Evolutionary conservation across 2,113 vertebrate genomes (phyloP).

Genomic region (Ctenodactylus gundi): DNA sequence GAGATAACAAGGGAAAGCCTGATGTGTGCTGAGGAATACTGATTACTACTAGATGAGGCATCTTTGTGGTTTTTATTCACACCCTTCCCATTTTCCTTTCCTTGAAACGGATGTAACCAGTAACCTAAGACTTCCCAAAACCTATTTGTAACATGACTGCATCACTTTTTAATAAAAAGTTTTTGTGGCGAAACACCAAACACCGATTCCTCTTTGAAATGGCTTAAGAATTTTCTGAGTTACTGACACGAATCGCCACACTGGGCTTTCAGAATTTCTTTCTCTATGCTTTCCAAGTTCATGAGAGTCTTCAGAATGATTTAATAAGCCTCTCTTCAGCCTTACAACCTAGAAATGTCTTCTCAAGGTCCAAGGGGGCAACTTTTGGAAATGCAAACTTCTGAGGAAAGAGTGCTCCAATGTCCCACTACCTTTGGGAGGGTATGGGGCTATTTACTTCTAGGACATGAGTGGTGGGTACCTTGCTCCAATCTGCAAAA

Average conservation of each 20-base stretch:
- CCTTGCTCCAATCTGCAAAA: background rate
- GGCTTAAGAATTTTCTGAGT: no score
- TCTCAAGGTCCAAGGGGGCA: background rate
- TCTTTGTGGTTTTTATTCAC: constrained; percentile 13
- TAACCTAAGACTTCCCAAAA: constrained; percentile 37
- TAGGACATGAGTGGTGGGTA: background rate
- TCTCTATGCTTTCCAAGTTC: background rate
- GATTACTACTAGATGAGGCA: background rate
- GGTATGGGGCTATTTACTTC: background rate
- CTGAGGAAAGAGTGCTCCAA: background rate
- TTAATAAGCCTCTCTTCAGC: background rate
- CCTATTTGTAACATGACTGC: background rate
- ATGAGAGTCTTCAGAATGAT: background rate
- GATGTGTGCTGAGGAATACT: background rate
- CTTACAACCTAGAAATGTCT: background rate
- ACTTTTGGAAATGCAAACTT: background rate
- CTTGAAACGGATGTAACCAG: background rate
- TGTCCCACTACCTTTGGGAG: background rate
- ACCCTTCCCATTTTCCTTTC: background rate
- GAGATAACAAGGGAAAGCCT: background rate
- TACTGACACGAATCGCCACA: no score
- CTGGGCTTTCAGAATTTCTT: background rate
- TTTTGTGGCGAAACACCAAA: background rate
- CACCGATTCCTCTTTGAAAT: background rate
- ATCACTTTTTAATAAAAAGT: background rate